These are phyloP conservation scores for Percopsis transmontana DNA, from an alignment of 2,113 vertebrate genomes.

Conservation along the genomic window DNA sequence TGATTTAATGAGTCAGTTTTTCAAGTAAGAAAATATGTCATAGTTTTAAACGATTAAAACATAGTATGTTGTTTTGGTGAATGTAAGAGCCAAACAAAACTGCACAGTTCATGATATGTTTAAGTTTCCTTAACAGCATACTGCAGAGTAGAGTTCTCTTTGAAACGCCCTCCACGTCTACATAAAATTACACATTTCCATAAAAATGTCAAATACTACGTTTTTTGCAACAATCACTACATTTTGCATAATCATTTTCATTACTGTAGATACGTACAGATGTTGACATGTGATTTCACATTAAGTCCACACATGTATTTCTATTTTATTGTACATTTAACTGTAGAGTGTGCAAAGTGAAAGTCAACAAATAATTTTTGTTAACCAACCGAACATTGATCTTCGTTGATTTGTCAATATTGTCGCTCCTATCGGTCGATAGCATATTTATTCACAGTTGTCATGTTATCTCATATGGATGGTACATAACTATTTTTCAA, in stretches of 20 bases:
- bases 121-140: conserved; percentile 60
- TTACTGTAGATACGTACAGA: conserved; percentile 32
- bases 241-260: conserved; percentile 78
- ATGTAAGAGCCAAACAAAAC: conserved; percentile 58
- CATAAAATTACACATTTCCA: conserved; percentile 51
- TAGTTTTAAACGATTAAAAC: conserved; percentile 49
- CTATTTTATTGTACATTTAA: conserved; percentile 56
- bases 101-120: conserved; percentile 70
- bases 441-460: conserved; percentile 26
- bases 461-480: conserved; percentile 10
- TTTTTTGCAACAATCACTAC: conserved; percentile 63
- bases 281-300: conserved; percentile 51
- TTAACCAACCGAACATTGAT: neutral
- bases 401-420: neutral
- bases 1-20: conserved; percentile 59
- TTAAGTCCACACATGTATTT: conserved; percentile 47
- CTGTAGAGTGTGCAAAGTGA: conserved; percentile 33
- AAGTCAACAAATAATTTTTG: neutral
- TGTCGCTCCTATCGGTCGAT: conserved; percentile 7
- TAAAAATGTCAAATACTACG: conserved; percentile 56
- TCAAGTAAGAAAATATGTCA: conserved; percentile 75
- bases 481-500: conserved; percentile 7
- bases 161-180: conserved; percentile 45
- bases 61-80: conserved; percentile 57
- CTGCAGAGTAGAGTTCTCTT: conserved; percentile 47